Evolutionary conservation across 37 sponge, comb jelly and placozoan genomes (phyloP).

Genomic region (Eunapius fragilis): DNA sequence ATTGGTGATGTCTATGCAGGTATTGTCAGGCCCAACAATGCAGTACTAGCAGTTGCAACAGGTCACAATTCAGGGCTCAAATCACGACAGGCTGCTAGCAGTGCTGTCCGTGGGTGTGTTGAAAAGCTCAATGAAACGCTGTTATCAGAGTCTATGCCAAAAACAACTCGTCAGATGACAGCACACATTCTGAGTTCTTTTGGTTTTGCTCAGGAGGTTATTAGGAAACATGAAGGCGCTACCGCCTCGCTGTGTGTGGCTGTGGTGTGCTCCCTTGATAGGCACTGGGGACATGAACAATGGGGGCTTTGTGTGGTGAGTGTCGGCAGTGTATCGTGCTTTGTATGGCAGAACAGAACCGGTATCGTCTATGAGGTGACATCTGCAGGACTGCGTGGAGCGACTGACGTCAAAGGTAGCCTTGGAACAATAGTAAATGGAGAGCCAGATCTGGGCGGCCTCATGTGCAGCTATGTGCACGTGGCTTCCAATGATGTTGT

Average conservation of each 20-base stretch:
- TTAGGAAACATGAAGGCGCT: constrained; percentile 67
- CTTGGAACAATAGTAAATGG: constrained; percentile 66
- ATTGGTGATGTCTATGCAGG: constrained; percentile 83
- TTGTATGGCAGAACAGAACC: constrained; percentile 52
- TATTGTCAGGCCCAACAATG: constrained; percentile 56
- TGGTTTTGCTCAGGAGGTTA: constrained; percentile 69
- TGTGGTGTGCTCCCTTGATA: constrained; percentile 60
- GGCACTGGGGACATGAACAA: not conserved
- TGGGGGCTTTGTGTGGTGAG: constrained; percentile 81
- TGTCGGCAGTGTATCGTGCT: constrained; percentile 82
- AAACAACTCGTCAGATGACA: constrained; percentile 59
- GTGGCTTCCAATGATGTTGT: constrained; percentile 59
- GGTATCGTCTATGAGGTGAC: constrained; percentile 73
- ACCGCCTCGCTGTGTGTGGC: constrained; percentile 78
- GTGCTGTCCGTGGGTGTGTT: constrained; percentile 72
- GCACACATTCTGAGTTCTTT: constrained; percentile 63
- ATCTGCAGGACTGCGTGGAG: constrained; percentile 25
- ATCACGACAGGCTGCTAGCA: constrained; percentile 80
- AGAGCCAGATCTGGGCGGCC: constrained; percentile 75
- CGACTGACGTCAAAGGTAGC: constrained; percentile 66
- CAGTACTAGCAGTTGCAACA: constrained; percentile 70
- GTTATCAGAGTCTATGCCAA: not conserved
- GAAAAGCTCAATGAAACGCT: constrained; percentile 66
- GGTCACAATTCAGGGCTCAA: constrained; percentile 83
- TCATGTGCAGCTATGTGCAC: constrained; percentile 64